Percentiles rank a stretch among this genome's conserved stretches.
Evolutionary conservation across 2,888 invertebrate species (phyloP).

Genomic region (Chrysolina haemoptera): DNA sequence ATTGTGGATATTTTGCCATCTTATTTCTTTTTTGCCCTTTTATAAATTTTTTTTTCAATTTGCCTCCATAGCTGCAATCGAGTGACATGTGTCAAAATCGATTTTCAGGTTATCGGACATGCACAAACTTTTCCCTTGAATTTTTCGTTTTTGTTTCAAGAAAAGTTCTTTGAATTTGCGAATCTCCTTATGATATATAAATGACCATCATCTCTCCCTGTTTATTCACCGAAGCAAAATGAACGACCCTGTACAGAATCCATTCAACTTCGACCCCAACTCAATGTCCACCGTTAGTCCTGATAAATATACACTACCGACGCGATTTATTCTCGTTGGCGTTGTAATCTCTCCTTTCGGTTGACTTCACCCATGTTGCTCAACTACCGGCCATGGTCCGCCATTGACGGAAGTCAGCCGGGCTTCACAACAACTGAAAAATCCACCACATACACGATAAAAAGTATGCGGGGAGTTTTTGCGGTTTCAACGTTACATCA

Average conservation of each 20-base stretch:
- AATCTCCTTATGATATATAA: too few species aligned
- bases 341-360: slow-evolving; percentile 67
- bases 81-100: too few species aligned
- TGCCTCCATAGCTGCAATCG: too few species aligned
- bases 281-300: slow-evolving; percentile 12
- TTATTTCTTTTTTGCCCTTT: too few species aligned
- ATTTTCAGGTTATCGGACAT: too few species aligned
- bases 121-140: too few species aligned
- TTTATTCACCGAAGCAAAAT: neutral
- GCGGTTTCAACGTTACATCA: neutral
- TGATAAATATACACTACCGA: slow-evolving; percentile 16
- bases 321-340: slow-evolving; percentile 59
- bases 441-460: slow-evolving; percentile 30
- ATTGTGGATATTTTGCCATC: too few species aligned
- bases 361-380: slow-evolving; percentile 59
- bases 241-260: neutral
- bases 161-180: too few species aligned
- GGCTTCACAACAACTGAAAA: slow-evolving; percentile 37
- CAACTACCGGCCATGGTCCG: slow-evolving; percentile 20
- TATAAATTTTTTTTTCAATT: too few species aligned
- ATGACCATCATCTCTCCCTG: too few species aligned
- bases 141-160: too few species aligned
- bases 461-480: slow-evolving; percentile 23
- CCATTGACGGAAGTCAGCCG: slow-evolving; percentile 33
- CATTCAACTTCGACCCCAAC: neutral